Evolutionary conservation across 37 sponge, comb jelly and placozoan species (phyloP), one percentile per base, ranked within the genome.

Genomic region (Geodia barretti): DNA sequence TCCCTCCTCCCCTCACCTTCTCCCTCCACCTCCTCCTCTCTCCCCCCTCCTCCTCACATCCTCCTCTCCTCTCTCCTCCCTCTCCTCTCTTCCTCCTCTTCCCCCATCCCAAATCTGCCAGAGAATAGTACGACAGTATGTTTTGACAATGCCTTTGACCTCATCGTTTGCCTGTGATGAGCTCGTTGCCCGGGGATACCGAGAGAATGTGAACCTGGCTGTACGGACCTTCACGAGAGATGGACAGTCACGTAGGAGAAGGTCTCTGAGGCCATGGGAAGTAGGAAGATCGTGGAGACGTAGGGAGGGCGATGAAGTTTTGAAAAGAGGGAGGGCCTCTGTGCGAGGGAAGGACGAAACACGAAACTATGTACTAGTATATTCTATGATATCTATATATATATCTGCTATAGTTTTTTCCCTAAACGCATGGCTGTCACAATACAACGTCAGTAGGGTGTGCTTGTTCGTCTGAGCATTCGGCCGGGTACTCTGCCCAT

Each of bases 121-220:
- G 20, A 75, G 84, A 4, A 70, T 96, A 35, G 92, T 94, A 73
- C 97, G 96, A 74, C 76, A 80, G 11, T 95, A 98, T 25, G 93
- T 98, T 0, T 62, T 81, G 95, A 98, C n/a, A 91, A 98, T 75
- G 89, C 88, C 1, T 98, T 94, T 85, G 92, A 98, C 38, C 85
- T 98, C 41, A 98, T 98, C 59, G 30, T 94, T 94, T 82, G 99
- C 99, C 2, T 96, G 96, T 82, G 99, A 98, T 76, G 99, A 98
- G 87, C 94, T 98, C 14, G 82, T 98, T 0, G 99, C 99, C 37
- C 86, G 96, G 39, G 99, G 99, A 0, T 96, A 98, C 83, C 81
- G 97, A 31, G 99, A 98, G 92, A 96, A 76, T 68, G 95, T 98
- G 32, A 98, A 94, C 71, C 73, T 98, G 30, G 91, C 95, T 43